These are phyloP conservation scores for Patiria miniata DNA, from an alignment of 35 echinoderm and acorn worm species.

Conservation along the genomic window DNA sequence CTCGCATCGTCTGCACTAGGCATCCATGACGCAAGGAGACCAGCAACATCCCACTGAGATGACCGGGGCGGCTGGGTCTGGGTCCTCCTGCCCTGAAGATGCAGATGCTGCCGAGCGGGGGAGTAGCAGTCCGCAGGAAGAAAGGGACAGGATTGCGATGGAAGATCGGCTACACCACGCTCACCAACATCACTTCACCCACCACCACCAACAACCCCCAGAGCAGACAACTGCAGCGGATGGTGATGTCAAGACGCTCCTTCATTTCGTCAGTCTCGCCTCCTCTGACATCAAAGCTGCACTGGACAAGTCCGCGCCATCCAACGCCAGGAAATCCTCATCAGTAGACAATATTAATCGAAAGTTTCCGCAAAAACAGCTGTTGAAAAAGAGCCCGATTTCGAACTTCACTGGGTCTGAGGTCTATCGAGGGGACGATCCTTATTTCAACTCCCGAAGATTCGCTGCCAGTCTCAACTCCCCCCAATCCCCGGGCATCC, in stretches of 20 bases:
- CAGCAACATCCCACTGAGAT: slow-evolving; percentile 35
- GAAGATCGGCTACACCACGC: background rate
- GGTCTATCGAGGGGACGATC: background rate
- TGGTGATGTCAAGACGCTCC: slow-evolving; percentile 64
- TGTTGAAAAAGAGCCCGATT: slow-evolving; percentile 21
- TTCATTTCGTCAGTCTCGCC: slow-evolving; percentile 75
- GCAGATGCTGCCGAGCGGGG: background rate
- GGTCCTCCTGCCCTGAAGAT: background rate
- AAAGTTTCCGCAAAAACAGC: slow-evolving; percentile 47
- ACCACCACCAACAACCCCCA: background rate
- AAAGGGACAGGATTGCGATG: background rate
- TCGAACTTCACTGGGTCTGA: background rate
- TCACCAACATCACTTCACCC: slow-evolving; percentile 10
- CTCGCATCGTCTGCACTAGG: background rate
- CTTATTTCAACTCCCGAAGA: slow-evolving; percentile 20
- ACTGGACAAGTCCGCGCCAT: slow-evolving; percentile 62
- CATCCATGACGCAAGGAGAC: slow-evolving; percentile 41
- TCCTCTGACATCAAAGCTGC: slow-evolving; percentile 85
- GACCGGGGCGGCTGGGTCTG: background rate
- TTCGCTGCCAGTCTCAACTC: slow-evolving; percentile 10
- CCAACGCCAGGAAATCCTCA: slow-evolving; percentile 1
- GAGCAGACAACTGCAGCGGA: background rate
- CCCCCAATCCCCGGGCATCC: background rate
- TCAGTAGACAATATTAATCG: slow-evolving; percentile 3
- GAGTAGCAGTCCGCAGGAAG: background rate